These are phyloP conservation scores for Nysson spinosus DNA, from an alignment of 2,888 invertebrate genomes.

Conservation along the genomic window DNA sequence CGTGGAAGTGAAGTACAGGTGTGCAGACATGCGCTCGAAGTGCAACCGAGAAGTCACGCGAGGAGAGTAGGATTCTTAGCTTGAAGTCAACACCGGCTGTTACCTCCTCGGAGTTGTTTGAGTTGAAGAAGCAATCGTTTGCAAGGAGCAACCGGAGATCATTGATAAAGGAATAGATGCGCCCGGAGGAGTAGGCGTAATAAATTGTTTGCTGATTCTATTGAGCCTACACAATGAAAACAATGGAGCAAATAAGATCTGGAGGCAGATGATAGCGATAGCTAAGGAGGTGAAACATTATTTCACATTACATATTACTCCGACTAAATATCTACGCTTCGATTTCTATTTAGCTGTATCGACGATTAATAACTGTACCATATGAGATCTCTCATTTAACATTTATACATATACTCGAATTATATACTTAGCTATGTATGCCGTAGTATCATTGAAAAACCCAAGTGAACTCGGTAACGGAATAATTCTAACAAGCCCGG, in stretches of 20 bases:
- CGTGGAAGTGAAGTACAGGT: conserved; percentile 23
- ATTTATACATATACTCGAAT: too few species aligned
- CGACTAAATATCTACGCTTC: conserved; percentile 30
- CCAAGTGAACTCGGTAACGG: background rate
- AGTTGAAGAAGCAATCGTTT: conserved; percentile 52
- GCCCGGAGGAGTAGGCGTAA: conserved; percentile 61
- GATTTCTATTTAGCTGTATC: too few species aligned
- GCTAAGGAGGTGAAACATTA: conserved; percentile 33
- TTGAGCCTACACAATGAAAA: conserved; percentile 58
- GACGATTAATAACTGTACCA: too few species aligned
- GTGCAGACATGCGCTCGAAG: conserved; percentile 12
- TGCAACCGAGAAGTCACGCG: conserved; percentile 1
- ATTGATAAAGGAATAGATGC: conserved; percentile 59
- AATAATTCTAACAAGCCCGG: conserved; percentile 15
- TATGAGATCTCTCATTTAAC: too few species aligned
- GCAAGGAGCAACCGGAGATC: conserved; percentile 58
- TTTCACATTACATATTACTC: conserved; percentile 11
- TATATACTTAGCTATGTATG: background rate
- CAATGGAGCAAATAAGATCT: conserved; percentile 49
- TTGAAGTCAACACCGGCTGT: conserved; percentile 29
- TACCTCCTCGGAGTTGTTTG: conserved; percentile 46
- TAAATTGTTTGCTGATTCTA: conserved; percentile 63
- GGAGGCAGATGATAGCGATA: conserved; percentile 22
- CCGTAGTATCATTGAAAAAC: background rate
- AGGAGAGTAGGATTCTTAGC: conserved; percentile 19